A percentile compares a stretch with the other conserved stretches of the same genome.
phyloP scores from a whole-genome alignment of 2,113 vertebrate species.

The Physeter macrocephalus region DNA sequence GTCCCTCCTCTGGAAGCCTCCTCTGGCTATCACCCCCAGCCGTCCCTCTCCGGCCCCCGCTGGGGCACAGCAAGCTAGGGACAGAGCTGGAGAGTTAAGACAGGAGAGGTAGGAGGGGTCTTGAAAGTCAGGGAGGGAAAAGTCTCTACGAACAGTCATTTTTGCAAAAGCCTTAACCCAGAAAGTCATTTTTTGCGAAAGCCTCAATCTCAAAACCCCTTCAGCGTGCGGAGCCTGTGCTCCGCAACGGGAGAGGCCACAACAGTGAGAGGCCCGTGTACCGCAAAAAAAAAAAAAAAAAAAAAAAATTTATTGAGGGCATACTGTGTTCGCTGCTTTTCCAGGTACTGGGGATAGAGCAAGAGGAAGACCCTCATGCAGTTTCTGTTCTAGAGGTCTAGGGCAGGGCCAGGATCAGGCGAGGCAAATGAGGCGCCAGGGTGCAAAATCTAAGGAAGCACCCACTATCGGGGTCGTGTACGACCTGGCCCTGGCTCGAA shows the following conservation, averaged over 20 bases:
- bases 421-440: not conserved
- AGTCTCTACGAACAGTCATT: conserved; percentile 53
- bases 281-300: too few relatives aligned
- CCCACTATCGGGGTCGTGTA: too few relatives aligned
- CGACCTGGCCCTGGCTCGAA: not conserved
- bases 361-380: fast-evolving
- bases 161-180: not conserved
- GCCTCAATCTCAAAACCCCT: not conserved
- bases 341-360: not conserved
- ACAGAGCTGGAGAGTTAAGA: not conserved
- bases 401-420: too few relatives aligned
- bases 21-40: fast-evolving
- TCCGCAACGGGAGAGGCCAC: too few relatives aligned
- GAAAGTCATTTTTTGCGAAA: conserved; percentile 56
- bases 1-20: not conserved
- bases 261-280: too few relatives aligned
- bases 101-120: fast-evolving
- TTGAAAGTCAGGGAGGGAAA: not conserved
- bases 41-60: fast-evolving
- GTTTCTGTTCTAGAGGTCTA: not conserved
- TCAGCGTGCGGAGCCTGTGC: too few relatives aligned
- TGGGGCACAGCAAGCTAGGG: not conserved
- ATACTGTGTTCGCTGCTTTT: too few relatives aligned
- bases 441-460: too few relatives aligned
- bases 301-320: not conserved